phyloP scores from a whole-genome alignment of 2,888 invertebrate genomes.

The Byasa hedistus region DNA sequence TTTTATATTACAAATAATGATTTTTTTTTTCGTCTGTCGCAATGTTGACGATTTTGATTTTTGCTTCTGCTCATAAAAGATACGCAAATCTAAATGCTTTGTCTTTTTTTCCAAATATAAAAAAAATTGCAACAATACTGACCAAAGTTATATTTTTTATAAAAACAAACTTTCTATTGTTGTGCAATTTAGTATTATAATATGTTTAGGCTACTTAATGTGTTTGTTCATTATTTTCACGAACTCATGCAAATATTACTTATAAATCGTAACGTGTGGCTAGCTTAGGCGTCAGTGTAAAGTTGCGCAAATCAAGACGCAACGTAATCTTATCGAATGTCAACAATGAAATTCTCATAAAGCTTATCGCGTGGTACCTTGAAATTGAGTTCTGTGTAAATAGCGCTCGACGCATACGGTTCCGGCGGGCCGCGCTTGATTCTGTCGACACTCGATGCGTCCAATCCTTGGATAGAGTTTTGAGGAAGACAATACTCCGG shows the following conservation, averaged over 20 bases:
- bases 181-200: too few species aligned
- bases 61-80: too few species aligned
- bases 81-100: too few species aligned
- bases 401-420: slow-evolving; percentile 75
- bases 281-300: slow-evolving; percentile 14
- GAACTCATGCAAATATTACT: background rate
- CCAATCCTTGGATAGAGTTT: slow-evolving; percentile 73
- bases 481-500: slow-evolving; percentile 75
- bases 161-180: too few species aligned
- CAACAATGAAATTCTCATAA: slow-evolving; percentile 50
- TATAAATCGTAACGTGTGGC: background rate
- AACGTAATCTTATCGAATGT: slow-evolving; percentile 57
- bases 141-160: too few species aligned
- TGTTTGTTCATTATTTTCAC: background rate
- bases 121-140: too few species aligned
- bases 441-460: slow-evolving; percentile 68
- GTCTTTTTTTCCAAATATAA: too few species aligned
- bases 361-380: slow-evolving; percentile 71
- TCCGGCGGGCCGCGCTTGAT: slow-evolving; percentile 70
- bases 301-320: slow-evolving; percentile 54
- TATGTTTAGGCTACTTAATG: background rate
- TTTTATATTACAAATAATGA: background rate
- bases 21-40: too few species aligned
- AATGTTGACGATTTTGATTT: too few species aligned
- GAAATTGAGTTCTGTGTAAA: slow-evolving; percentile 78